Conservation (phyloP, 2,113 vertebrate genomes). For the Tenrec ecaudatus region DNA sequence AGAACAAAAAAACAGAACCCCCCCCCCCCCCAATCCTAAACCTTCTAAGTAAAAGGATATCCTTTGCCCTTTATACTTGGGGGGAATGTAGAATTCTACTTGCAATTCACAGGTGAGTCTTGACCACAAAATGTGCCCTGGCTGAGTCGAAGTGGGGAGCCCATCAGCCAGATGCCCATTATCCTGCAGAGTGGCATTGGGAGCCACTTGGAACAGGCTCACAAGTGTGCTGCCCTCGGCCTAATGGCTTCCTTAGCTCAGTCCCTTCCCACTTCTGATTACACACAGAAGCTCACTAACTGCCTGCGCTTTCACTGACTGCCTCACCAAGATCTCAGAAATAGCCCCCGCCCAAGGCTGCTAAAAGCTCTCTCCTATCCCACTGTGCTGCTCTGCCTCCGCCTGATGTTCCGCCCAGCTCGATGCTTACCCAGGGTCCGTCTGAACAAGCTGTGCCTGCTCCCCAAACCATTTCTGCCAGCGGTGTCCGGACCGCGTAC, state of each 20-base stretch:
- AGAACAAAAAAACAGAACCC: neutral
- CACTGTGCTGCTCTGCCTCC: neutral
- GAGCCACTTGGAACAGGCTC: neutral
- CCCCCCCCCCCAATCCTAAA: neutral
- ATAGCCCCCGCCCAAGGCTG: neutral
- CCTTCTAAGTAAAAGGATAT: slow-evolving; percentile 32
- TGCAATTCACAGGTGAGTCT: neutral
- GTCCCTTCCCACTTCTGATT: neutral
- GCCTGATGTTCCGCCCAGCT: neutral
- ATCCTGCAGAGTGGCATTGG: neutral
- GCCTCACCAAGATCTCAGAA: neutral
- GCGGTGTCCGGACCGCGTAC: neutral
- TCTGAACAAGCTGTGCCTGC: neutral
- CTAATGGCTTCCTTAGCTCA: neutral
- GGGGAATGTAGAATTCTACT: neutral
- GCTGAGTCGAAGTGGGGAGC: neutral
- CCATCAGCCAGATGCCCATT: neutral
- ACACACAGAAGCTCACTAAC: neutral
- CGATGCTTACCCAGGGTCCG: neutral
- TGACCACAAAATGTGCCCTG: neutral
- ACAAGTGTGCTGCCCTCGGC: neutral
- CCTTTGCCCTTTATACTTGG: neutral
- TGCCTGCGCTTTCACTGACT: neutral
- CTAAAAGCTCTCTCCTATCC: neutral
- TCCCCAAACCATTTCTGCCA: neutral